Evolutionary conservation across 2,888 invertebrate genomes (phyloP), one percentile per base, ranked within the genome.

Genomic region (Cenopis cana): DNA sequence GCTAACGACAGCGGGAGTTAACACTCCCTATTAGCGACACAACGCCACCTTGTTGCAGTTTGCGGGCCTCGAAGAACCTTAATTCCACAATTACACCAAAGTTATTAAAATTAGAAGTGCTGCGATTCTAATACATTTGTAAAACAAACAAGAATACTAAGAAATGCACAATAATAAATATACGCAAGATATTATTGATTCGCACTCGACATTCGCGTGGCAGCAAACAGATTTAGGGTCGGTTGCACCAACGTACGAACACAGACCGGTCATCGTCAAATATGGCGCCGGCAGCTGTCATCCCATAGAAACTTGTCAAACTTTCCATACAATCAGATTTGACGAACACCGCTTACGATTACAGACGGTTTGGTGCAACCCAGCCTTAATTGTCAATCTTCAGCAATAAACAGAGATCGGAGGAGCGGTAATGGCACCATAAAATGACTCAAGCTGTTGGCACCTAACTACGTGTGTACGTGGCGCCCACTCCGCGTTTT

Each of bases 391-490:
- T 14, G 52, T 41, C 57, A 64, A 57, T 69, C 57, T 46, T 38
- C 24, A 62, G 55, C 41, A 33, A 62, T 56, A 56, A 62, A 62
- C 55, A 18, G 17, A n/a, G 46, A 17, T 10, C 14, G 11, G 10
- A 14, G 41, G 20, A 33, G 17, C 57, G 41, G 54, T 59, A 65
- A 69, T 59, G 64, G 64, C 29, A 14, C 69, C n/a, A 69, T 52
- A 65, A 69, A 65, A 57, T 69, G 18, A 46, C 57, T 50, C 52
- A 38, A 59, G 29, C 10, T 49, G 64, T 65, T 68, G 64, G 52
- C 69, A 59, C 69, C 69, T n/a, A n/a, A n/a, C n/a, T 65, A 65
- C 69, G 49, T 5, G 56, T 38, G 24, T 65, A 65, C 69, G 49
- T 5, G 56, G 24, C 55, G 46, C 64, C 57, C 52, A 64, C 69